Evolutionary conservation across 1,140 invertebrate species (phyloP), one percentile per base, ranked within the genome.

Genomic region (Aphaenogaster ashmeadi): DNA sequence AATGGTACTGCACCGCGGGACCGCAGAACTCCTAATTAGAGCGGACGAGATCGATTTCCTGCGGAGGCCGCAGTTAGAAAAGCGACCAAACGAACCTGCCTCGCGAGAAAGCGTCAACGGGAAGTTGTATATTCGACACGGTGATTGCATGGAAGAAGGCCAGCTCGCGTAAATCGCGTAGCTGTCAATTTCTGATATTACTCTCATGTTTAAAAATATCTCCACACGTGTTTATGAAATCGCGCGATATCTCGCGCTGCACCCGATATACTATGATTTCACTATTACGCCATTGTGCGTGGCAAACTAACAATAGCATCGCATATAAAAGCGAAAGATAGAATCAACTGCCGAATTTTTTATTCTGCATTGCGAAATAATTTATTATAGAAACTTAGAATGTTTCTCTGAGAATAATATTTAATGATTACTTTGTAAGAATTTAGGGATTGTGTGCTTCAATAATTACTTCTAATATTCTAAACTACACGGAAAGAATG

Each of bases 1-100:
- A 81, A 60, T 64, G 58, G 56, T 47, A 67, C 60, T 38, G 86
- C 72, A 54, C 11, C 69, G 77, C 52, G 71, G 38, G 66, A 85
- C 83, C 71, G 69, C 58, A 62, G 54, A 90, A 89, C 72, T 69
- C 78, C 62, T 88, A 90, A 90, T 90, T 90, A 88, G 75, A 88
- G 44, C 80, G 69, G 75, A 54, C 56, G 74, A 80, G 62, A 90
- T 90, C 86, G 86, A 88, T 90, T 87, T 81, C 60, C 44, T 72
- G 85, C 78, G 64, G 66, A 64, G 58, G 33, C 80, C 69, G 69
- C n/a, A 62, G 54, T 84, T 84, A 75, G 75, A 88, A 86, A 78
- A 72, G 66, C 64, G 33, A 41, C 36, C 69, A 18, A 89, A 77
- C 84, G 56, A 33, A 52, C 50, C 27, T 18, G 84, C 54, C 41